phyloP scores from a whole-genome alignment of 2,888 invertebrate genomes.

The Halictus quadricinctus region DNA sequence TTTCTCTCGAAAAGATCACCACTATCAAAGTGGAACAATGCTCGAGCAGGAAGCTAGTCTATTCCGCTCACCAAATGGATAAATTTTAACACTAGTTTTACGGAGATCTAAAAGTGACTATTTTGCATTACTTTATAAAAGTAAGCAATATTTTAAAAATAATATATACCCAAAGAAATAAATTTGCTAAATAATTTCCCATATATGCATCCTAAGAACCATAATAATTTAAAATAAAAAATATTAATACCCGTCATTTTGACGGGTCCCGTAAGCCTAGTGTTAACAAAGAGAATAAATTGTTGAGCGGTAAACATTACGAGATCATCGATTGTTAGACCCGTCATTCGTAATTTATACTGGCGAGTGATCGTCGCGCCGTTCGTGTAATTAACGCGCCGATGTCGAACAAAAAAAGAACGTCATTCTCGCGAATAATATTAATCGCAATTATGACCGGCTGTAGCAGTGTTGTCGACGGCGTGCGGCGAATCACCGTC shows the following conservation, averaged over 20 bases:
- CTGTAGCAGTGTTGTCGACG: background rate
- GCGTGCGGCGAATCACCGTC: background rate
- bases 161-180: no score
- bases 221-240: no score
- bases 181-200: no score
- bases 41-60: background rate
- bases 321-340: background rate
- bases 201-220: no score
- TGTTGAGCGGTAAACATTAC: background rate
- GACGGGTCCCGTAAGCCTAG: no score
- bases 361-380: background rate
- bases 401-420: background rate
- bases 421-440: background rate
- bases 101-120: no score
- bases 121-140: no score
- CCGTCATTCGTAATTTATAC: background rate
- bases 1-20: background rate
- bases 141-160: no score
- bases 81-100: background rate
- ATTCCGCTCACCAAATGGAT: background rate
- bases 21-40: background rate
- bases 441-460: slow-evolving; percentile 5
- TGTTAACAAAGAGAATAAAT: background rate
- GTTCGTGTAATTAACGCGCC: background rate
- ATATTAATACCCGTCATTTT: no score